Evolutionary conservation across 2,797 vertebrate species (phyloP), one percentile per base, ranked within the genome.

Genomic region (Calcarius lapponicus): DNA sequence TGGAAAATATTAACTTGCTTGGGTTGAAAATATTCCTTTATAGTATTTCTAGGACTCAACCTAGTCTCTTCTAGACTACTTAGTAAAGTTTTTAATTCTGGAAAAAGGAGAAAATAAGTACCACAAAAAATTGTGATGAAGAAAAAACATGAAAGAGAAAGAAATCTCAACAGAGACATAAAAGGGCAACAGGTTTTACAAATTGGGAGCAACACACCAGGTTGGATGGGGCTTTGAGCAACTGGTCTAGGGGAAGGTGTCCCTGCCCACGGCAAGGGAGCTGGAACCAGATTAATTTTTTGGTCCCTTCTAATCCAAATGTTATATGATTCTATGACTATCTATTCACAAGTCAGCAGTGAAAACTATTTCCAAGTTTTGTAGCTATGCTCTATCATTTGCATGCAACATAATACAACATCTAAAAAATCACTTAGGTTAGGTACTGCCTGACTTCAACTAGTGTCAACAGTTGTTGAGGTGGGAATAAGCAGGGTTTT

Each of bases 1-100:
- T 32, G 8, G 24, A 86, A 93, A 89, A 54, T 36, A 14, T 56
- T 67, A 76, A 64, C 18, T 82, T 88, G 22, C 16, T 94, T 54
- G 17, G 8, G 38, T 14, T 78, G 21, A 78, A 92, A 96, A 32
- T 74, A 56, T 48, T 45, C 74, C 19, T 60, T 58, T 54, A 61
- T 7, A 65, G 13, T 80, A 48, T 85, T 85, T 71, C 42, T 89
- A 74, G 78, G 34, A 28, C 9, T 74, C 4, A 93, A 73, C 36
- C 38, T 71, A 15, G 31, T 29, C 32, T 86, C 3, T 29, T 85
- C 28, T 66, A 48, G 17, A 43, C 22, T 69, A 28, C 7, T 32
- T 62, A n/a, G 15, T 72, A 26, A 83, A 50, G 7, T 65, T 95
- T 95, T 95, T 75, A 64, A 54, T 86, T 92, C 34, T 51, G 10